These are phyloP conservation scores for Lysandra bellargus DNA, from an alignment of 2,888 invertebrate species.

Conservation along the genomic window DNA sequence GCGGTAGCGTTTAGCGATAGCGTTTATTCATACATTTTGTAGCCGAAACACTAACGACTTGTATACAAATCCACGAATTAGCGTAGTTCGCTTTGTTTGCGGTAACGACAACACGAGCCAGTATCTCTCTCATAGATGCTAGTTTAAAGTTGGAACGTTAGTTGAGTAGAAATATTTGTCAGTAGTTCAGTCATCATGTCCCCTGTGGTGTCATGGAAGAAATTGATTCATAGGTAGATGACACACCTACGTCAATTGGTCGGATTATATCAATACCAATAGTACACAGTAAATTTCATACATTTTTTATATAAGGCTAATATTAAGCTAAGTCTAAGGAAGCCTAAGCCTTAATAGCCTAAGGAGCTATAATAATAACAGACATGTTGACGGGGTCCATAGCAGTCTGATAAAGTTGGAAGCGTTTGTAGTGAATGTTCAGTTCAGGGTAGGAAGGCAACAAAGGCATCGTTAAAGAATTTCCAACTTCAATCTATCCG, in stretches of 20 bases:
- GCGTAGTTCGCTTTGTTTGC: constrained; percentile 11
- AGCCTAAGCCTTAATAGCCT: no score
- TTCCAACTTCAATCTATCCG: constrained; percentile 21
- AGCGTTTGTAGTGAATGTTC: not conserved
- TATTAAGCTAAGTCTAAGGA: no score
- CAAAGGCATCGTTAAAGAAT: constrained; percentile 27
- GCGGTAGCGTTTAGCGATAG: not conserved
- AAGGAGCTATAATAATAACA: no score
- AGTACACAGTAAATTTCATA: no score
- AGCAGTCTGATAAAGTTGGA: not conserved
- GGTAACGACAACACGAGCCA: not conserved
- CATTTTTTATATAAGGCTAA: no score
- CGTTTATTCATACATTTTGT: not conserved
- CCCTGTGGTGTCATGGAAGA: no score
- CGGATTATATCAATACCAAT: no score
- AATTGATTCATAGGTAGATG: no score
- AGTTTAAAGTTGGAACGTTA: not conserved
- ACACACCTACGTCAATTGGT: no score
- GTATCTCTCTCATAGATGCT: not conserved
- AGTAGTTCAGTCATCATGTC: not conserved
- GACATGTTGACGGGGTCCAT: not conserved
- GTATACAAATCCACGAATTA: constrained; percentile 4
- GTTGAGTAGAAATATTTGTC: not conserved
- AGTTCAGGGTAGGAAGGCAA: not conserved
- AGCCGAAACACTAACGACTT: not conserved